phyloP scores from a whole-genome alignment of 2,113 vertebrate genomes.

The Bungarus multicinctus region DNA sequence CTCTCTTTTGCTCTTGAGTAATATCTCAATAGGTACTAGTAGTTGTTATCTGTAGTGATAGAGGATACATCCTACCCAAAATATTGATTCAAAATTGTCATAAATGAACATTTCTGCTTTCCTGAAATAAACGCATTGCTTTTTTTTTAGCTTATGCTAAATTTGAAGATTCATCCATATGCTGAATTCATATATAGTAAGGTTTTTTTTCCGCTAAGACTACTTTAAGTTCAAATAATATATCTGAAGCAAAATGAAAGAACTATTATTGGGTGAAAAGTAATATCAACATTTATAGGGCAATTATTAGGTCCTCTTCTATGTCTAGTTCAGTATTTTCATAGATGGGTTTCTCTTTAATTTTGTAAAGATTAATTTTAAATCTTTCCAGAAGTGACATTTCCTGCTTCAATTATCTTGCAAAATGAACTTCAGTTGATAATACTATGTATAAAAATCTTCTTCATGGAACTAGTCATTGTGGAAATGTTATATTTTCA shows the following conservation, averaged over 20 bases:
- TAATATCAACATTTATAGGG: slow-evolving; percentile 37
- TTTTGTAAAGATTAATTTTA: slow-evolving; percentile 47
- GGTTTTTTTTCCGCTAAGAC: neutral
- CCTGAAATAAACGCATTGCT: neutral
- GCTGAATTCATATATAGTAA: neutral
- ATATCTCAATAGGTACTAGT: neutral
- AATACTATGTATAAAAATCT: slow-evolving; percentile 44
- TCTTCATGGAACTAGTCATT: slow-evolving; percentile 41
- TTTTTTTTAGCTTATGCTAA: neutral
- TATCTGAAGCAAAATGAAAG: slow-evolving; percentile 21
- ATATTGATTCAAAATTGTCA: neutral
- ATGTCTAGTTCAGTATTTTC: slow-evolving; percentile 37
- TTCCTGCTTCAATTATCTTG: slow-evolving; percentile 64
- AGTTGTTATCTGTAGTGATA: neutral
- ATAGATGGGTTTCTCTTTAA: slow-evolving; percentile 46
- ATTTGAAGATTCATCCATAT: neutral
- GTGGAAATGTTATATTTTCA: slow-evolving; percentile 47
- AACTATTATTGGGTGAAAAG: neutral
- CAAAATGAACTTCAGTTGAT: slow-evolving; percentile 56
- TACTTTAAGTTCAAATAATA: neutral
- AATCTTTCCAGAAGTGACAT: slow-evolving; percentile 60
- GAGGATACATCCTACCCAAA: neutral
- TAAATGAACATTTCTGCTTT: neutral
- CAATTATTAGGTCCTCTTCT: neutral
- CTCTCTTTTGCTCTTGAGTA: neutral